Evolutionary conservation across 35 echinoderm and acorn worm species (phyloP).

Genomic region (Nesometra sesokonis): DNA sequence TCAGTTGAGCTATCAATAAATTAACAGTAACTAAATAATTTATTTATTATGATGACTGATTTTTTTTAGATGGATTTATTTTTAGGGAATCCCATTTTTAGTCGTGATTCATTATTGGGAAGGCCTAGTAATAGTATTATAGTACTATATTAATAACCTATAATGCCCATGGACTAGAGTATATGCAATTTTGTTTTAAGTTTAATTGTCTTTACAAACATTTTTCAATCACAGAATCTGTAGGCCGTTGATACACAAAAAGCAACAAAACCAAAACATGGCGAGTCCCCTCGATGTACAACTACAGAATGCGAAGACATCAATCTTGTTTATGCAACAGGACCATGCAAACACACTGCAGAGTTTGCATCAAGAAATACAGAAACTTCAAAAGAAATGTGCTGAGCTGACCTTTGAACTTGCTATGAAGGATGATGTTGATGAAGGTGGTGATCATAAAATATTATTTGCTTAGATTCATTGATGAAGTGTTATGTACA

Average conservation of each 20-base stretch:
- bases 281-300: conserved; percentile 60
- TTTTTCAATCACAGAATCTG: background rate
- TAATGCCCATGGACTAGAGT: too few species aligned
- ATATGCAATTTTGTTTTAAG: too few species aligned
- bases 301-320: conserved; percentile 85
- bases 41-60: too few species aligned
- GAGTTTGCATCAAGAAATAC: conserved; percentile 72
- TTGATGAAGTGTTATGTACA: too few species aligned
- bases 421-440: conserved; percentile 78
- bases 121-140: too few species aligned
- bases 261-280: conserved; percentile 10
- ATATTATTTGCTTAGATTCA: background rate
- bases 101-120: too few species aligned
- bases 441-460: conserved; percentile 54
- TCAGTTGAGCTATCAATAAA: too few species aligned
- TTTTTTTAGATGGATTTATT: too few species aligned
- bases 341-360: conserved; percentile 94
- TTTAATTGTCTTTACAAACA: too few species aligned
- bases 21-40: too few species aligned
- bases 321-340: conserved; percentile 95
- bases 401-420: conserved; percentile 96
- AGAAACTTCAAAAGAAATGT: conserved; percentile 98
- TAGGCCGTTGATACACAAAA: background rate
- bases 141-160: too few species aligned
- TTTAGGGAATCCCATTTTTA: too few species aligned